Evolutionary conservation across 2,113 vertebrate genomes (phyloP).

Genomic region (Mobula hypostoma): DNA sequence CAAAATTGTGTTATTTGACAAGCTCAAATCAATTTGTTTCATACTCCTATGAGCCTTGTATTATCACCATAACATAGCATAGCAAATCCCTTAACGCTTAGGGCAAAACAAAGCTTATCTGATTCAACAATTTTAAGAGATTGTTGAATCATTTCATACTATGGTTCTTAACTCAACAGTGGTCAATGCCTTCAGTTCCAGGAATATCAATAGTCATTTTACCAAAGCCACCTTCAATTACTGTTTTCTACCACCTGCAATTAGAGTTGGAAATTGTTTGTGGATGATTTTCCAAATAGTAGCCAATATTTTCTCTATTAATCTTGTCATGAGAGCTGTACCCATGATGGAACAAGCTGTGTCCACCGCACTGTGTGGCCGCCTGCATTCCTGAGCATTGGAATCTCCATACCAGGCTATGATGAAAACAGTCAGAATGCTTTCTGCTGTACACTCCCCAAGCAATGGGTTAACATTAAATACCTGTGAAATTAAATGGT

Average conservation of each 20-base stretch:
- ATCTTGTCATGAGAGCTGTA: background rate
- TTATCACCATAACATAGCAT: background rate
- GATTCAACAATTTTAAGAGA: constrained; percentile 18
- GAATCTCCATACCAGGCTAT: too few relatives aligned
- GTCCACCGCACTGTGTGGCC: too few relatives aligned
- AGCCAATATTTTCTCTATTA: background rate
- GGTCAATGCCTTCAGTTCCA: background rate
- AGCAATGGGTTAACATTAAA: too few relatives aligned
- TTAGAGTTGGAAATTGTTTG: background rate
- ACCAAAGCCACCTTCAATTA: background rate
- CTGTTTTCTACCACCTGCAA: background rate
- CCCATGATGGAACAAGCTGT: too few relatives aligned
- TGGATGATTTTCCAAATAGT: background rate
- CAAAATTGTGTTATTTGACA: background rate
- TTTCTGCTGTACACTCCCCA: too few relatives aligned
- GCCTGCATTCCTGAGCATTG: too few relatives aligned
- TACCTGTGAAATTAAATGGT: too few relatives aligned
- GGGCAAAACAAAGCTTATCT: background rate
- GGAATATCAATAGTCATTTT: background rate
- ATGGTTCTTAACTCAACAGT: background rate
- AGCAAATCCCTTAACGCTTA: background rate
- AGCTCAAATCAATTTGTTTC: background rate
- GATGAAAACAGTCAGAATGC: too few relatives aligned
- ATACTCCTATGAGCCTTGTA: background rate
- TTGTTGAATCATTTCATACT: background rate